These are phyloP conservation scores for Zeus faber DNA, from an alignment of 2,113 vertebrate genomes.

Conservation along the genomic window DNA sequence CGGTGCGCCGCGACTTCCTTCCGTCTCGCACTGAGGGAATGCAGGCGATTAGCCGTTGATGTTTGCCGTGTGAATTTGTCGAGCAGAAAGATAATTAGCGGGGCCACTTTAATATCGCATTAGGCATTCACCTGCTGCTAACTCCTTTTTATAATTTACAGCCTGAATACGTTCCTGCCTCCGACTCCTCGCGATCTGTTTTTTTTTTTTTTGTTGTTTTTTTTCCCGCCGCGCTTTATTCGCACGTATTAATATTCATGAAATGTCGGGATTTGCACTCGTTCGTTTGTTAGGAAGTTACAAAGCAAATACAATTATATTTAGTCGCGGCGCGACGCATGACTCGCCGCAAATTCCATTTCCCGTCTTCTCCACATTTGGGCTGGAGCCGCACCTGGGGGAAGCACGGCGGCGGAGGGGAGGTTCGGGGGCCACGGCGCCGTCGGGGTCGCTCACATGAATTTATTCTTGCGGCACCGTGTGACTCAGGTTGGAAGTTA, in stretches of 20 bases:
- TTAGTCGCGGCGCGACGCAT: neutral
- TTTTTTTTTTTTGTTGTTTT: too few species aligned
- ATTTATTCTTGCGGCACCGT: too few species aligned
- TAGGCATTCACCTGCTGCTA: slow-evolving; percentile 33
- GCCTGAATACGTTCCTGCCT: slow-evolving; percentile 13
- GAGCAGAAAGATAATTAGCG: slow-evolving; percentile 40
- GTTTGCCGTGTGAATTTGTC: slow-evolving; percentile 28
- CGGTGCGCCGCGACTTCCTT: too few species aligned
- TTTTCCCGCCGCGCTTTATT: neutral
- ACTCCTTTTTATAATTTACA: slow-evolving; percentile 19
- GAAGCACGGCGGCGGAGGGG: too few species aligned
- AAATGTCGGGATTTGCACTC: slow-evolving; percentile 6
- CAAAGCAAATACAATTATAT: slow-evolving; percentile 2
- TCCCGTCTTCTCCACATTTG: too few species aligned
- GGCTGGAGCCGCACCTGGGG: too few species aligned
- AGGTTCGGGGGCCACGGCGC: too few species aligned
- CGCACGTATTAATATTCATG: slow-evolving; percentile 19
- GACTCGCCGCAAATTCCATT: slow-evolving; percentile 4
- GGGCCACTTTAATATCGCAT: slow-evolving; percentile 31
- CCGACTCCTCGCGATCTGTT: neutral
- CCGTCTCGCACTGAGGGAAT: neutral
- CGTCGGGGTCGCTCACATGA: too few species aligned
- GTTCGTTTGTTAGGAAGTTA: slow-evolving; percentile 11
- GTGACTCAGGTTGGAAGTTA: too few species aligned
- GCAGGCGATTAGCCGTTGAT: neutral